Evolutionary conservation across 2,113 vertebrate species (phyloP), one percentile per base, ranked within the genome.

Genomic region (Channa argus): DNA sequence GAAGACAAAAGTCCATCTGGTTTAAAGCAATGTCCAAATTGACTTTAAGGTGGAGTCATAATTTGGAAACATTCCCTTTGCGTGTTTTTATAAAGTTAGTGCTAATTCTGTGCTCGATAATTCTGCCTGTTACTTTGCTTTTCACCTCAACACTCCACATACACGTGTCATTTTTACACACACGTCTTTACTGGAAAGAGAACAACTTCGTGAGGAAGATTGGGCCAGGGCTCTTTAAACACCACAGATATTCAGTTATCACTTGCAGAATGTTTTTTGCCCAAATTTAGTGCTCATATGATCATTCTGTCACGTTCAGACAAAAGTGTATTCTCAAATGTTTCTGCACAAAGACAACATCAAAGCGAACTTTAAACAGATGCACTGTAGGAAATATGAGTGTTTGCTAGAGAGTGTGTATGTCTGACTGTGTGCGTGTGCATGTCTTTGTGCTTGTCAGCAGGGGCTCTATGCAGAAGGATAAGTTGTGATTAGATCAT

Each of bases 401-500:
- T 51, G 72, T 51, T 15, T 58, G 7, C 33, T 43, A 46, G 46
- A 52, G 64, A 58, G 62, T 63, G 65, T 74, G 51, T 52, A 39
- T 58, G 52, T 54, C 3, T 77, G 7, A 63, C n/a, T 34, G 2
- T 67, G 67, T 51, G 58, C 34, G 15, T 39, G 50, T 55, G 64
- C 64, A 45, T 43, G 66, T 36, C 34, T 51, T n/a, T 58, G 53
- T 62, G 77, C 38, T 6, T 9, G n/a, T 41, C n/a, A n/a, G 15
- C 13, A 52, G 46, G 8, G 39, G 1, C 41, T 77, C 84, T 96
- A 97, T 34, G 95, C 94, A 58, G 94, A 94, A 24, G 94, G 95
- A 60, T 95, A 98, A 5, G 96, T 91, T 0, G 96, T 96, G 13
- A 97, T 86, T 0, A 96, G 95, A 84, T 99, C 96, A 0, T 97